Base-by-base conservation (phyloP, 2,888 invertebrate species). In the Poecilobothrus nobilitatus region DNA sequence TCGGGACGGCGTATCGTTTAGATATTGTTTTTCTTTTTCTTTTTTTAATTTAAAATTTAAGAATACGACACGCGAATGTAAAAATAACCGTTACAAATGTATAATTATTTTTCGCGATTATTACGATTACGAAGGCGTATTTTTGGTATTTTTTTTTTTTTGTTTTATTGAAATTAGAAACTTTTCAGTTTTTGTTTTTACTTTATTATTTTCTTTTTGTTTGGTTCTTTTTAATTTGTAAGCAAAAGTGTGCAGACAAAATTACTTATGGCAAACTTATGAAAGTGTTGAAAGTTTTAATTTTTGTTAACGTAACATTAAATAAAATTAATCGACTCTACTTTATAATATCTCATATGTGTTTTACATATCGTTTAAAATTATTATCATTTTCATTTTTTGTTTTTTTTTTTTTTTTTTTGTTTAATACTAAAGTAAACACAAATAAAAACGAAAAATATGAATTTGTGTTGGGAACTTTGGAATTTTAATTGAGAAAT, bases 251-350 rank as follows among this genome's bases (percentile, higher is more conserved):
- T 41, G 41, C 41, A 41, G 41, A 41, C 9, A 41, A 41, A 41
- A 41, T 41, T 41, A 53, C 53, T 53, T 53, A 53, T 53, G 53
- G 53, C 53, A 53, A 53, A 53, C 53, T 53, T 53, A 18, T 53
- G 37, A 37, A 37, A 37, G 37, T 37, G 2, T 18, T 53, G 18
- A 53, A 53, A 41, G 15, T 41, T 53, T 53, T 53, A 53, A 53
- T 6, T 53, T 53, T 18, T 15, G 15, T 8, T 18, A 53, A 12
- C 15, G 18, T 12, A 41, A 37, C 2, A 37, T 37, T 37, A 37
- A 53, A 53, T 18, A 18, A 18, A 18, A 53, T 18, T 6, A 53
- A 53, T 53, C 9, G 53, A 18, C 53, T 2, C 53, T 18, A 53
- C 18, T 53, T 53, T 53, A 4, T 27, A 27, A 53, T 15, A 6